Percentiles rank a stretch among this genome's conserved stretches.
These are phyloP conservation scores for Ceriagrion tenellum DNA, from an alignment of 2,888 invertebrate species.

Conservation along the genomic window DNA sequence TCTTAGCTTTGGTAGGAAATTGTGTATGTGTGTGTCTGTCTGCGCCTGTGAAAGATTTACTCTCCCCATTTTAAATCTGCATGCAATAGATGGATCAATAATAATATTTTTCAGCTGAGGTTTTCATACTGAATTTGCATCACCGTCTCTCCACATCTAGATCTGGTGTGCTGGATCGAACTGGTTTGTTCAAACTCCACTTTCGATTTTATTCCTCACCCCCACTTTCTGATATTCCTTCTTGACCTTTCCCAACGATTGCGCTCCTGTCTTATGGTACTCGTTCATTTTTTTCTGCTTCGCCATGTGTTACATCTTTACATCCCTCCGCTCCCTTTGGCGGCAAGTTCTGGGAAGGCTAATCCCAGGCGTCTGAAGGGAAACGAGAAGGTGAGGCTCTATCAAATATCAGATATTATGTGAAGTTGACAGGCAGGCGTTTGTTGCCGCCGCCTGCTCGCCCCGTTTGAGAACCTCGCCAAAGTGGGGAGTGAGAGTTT, in stretches of 20 bases:
- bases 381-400: too few species aligned
- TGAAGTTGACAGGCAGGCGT: too few species aligned
- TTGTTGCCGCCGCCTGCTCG: too few species aligned
- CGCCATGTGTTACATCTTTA: background rate
- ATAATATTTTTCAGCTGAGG: background rate
- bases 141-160: background rate
- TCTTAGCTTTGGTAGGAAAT: background rate
- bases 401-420: too few species aligned
- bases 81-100: too few species aligned
- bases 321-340: background rate
- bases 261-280: background rate
- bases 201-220: background rate
- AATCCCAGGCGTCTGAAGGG: too few species aligned
- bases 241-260: background rate
- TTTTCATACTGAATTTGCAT: background rate
- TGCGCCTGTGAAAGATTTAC: too few species aligned
- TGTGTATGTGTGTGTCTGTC: too few species aligned
- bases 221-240: background rate
- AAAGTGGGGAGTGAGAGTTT: too few species aligned
- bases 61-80: too few species aligned
- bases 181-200: background rate
- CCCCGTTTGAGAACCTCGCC: too few species aligned
- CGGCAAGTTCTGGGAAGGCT: background rate
- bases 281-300: background rate
- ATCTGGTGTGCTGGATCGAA: background rate